Conservation (phyloP, 92 coral and sea anemone genomes). For the Hydrozoanthus gracilis region DNA sequence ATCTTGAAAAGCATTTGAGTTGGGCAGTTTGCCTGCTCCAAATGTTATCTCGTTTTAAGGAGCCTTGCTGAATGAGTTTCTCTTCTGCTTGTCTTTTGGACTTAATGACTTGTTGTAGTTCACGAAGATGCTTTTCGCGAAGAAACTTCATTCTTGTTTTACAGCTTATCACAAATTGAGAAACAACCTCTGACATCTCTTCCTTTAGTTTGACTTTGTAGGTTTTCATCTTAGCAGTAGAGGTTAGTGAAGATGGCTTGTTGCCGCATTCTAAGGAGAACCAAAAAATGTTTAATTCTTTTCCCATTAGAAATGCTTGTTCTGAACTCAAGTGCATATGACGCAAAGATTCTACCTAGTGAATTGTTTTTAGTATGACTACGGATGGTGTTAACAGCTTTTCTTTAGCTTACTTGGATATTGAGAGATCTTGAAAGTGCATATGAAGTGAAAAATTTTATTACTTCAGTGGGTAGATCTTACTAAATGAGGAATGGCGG, state of each 20-base stretch:
- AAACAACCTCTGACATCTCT: constrained; percentile 76
- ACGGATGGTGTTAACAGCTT: background rate
- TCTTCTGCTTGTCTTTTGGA: constrained; percentile 58
- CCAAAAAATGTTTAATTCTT: background rate
- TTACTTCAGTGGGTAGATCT: no score
- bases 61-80: constrained; percentile 47
- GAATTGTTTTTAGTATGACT: background rate
- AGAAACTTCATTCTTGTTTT: constrained; percentile 55
- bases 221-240: constrained; percentile 33
- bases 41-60: constrained; percentile 51
- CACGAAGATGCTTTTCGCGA: constrained; percentile 69
- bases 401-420: no score
- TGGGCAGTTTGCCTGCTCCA: constrained; percentile 49
- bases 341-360: background rate
- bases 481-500: no score
- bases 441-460: no score
- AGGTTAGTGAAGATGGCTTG: constrained; percentile 40
- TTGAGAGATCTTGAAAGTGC: no score
- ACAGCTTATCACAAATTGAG: constrained; percentile 66
- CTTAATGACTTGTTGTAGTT: constrained; percentile 68
- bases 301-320: background rate
- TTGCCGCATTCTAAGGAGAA: constrained; percentile 44
- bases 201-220: constrained; percentile 55
- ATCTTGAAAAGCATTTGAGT: constrained; percentile 43
- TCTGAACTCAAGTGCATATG: background rate